These are phyloP conservation scores for Nomia melanderi DNA, from an alignment of 1,140 invertebrate genomes.

Conservation along the genomic window DNA sequence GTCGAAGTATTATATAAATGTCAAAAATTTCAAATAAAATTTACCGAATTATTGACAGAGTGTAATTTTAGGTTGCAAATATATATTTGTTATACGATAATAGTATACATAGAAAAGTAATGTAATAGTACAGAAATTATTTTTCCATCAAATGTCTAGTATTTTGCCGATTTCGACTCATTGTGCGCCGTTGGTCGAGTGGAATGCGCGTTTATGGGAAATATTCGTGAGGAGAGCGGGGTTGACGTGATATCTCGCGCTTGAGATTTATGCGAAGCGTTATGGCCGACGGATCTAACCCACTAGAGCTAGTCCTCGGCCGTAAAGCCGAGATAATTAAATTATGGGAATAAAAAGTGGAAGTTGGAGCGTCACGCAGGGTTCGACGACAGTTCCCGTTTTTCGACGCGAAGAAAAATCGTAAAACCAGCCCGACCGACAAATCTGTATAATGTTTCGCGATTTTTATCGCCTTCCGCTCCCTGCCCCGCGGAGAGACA, in stretches of 20 bases:
- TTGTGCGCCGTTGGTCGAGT: no score
- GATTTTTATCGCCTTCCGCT: slow-evolving; percentile 75
- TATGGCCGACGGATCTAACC: slow-evolving; percentile 68
- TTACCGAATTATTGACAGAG: no score
- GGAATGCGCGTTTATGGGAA: slow-evolving; percentile 50
- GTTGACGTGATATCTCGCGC: slow-evolving; percentile 64
- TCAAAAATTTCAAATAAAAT: no score
- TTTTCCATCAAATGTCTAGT: no score
- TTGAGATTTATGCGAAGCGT: slow-evolving; percentile 68
- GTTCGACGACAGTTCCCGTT: slow-evolving; percentile 21
- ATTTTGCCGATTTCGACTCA: no score
- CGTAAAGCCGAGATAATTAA: slow-evolving; percentile 78
- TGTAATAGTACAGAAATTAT: no score
- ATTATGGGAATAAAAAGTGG: slow-evolving; percentile 75
- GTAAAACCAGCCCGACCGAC: slow-evolving; percentile 78
- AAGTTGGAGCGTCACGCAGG: slow-evolving; percentile 6
- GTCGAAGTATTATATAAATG: no score
- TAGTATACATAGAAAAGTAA: no score
- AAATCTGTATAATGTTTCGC: slow-evolving; percentile 78
- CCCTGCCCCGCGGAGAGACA: not conserved
- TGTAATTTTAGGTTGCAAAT: no score
- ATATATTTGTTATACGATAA: no score
- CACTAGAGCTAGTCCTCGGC: slow-evolving; percentile 66
- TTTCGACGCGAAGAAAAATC: slow-evolving; percentile 72
- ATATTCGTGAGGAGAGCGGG: slow-evolving; percentile 45